Conservation (phyloP, 2,113 vertebrate species). For the Nothobranchius furzeri region DNA sequence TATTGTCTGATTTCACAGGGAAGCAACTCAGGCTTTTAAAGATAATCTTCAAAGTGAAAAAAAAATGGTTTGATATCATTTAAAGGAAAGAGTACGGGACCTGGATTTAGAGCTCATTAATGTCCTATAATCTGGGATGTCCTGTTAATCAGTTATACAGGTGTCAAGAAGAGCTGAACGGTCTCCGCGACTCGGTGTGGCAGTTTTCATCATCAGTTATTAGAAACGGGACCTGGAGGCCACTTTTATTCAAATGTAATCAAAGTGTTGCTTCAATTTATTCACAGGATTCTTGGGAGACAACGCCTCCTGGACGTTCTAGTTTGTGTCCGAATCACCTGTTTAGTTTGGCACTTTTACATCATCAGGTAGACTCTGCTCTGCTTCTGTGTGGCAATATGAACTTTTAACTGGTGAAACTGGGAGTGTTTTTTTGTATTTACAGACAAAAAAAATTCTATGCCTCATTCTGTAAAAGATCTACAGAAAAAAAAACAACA, state of each 20-base stretch:
- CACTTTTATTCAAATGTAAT: neutral
- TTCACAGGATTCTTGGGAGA: neutral
- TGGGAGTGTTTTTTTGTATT: neutral
- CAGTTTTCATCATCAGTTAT: slow-evolving; percentile 10
- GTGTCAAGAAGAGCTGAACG: slow-evolving; percentile 24
- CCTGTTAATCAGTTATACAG: neutral
- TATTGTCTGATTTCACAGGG: slow-evolving; percentile 42
- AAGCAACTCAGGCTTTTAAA: slow-evolving; percentile 29
- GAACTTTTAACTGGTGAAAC: neutral
- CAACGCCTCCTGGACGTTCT: neutral
- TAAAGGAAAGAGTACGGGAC: neutral
- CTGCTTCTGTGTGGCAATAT: too few relatives aligned
- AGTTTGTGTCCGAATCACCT: neutral
- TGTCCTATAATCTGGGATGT: neutral
- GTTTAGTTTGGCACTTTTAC: too few relatives aligned
- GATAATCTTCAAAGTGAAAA: slow-evolving; percentile 22
- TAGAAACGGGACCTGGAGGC: slow-evolving; percentile 7
- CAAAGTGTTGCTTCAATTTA: neutral
- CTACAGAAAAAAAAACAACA: too few relatives aligned
- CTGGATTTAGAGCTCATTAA: slow-evolving; percentile 3
- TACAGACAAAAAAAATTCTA: neutral
- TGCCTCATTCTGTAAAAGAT: too few relatives aligned
- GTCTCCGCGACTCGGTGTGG: neutral
- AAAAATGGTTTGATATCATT: slow-evolving; percentile 29
- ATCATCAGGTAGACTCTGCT: too few relatives aligned